A percentile compares a stretch with the other conserved stretches of the same genome.
Evolutionary conservation across 2,797 vertebrate species (phyloP).

Genomic region (Cuculus canorus): DNA sequence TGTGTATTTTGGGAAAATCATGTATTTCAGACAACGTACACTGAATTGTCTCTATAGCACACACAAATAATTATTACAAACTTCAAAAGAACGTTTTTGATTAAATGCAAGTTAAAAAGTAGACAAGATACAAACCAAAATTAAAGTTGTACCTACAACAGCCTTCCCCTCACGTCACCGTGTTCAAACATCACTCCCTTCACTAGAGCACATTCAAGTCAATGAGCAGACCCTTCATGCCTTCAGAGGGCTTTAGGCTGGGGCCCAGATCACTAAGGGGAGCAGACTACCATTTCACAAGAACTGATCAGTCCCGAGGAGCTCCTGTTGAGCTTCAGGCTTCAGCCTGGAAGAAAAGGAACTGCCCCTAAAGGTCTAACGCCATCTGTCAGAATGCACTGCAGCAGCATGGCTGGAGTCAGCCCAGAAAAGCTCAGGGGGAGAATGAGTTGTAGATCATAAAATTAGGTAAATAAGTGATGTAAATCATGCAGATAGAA

Average conservation of each 20-base stretch:
- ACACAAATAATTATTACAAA: fast-evolving
- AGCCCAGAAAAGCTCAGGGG: not conserved
- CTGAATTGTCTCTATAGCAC: not conserved
- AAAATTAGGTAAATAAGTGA: not conserved
- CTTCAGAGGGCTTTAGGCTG: not conserved
- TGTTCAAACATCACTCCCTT: not conserved
- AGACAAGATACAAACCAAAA: not conserved
- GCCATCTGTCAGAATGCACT: not conserved
- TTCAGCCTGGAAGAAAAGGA: not conserved
- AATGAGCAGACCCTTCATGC: not conserved
- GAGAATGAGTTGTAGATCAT: not conserved
- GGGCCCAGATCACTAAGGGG: not conserved
- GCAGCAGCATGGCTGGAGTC: not conserved
- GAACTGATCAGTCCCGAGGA: fast-evolving
- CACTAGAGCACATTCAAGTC: no score
- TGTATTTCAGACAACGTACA: fast-evolving
- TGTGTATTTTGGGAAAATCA: not conserved
- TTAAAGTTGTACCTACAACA: fast-evolving
- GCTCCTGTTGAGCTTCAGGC: not conserved
- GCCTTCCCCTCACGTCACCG: fast-evolving
- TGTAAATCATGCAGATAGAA: not conserved
- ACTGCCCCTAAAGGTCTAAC: not conserved
- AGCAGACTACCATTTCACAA: not conserved
- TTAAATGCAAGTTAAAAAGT: not conserved
- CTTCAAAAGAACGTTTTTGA: not conserved